These are phyloP conservation scores for Sphecodes monilicornis DNA, from an alignment of 2,888 invertebrate species.

Conservation along the genomic window DNA sequence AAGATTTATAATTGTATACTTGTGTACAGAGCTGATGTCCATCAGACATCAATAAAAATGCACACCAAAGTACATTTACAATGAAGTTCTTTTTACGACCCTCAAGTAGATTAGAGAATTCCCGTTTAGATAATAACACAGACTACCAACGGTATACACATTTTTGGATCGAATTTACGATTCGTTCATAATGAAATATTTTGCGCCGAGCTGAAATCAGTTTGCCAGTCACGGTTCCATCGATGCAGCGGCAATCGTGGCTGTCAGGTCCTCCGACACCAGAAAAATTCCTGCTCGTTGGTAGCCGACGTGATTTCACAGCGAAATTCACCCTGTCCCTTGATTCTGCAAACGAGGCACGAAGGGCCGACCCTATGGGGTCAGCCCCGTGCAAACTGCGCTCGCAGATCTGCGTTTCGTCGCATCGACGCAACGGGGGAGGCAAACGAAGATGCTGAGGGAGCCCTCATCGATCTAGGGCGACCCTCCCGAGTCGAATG, in stretches of 20 bases:
- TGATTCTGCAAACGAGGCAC: slow-evolving; percentile 52
- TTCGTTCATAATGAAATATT: too few species aligned
- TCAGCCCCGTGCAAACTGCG: slow-evolving; percentile 54
- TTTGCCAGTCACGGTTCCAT: too few species aligned
- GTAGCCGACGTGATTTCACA: slow-evolving; percentile 57
- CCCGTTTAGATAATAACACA: too few species aligned
- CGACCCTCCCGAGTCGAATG: slow-evolving; percentile 51
- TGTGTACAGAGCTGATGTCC: too few species aligned
- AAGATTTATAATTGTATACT: too few species aligned
- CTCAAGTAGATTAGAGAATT: too few species aligned
- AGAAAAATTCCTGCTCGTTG: not conserved
- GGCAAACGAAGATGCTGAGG: slow-evolving; percentile 39
- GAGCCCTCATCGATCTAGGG: slow-evolving; percentile 66
- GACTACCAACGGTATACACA: too few species aligned
- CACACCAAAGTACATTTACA: too few species aligned
- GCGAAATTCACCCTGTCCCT: slow-evolving; percentile 23
- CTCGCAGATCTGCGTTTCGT: slow-evolving; percentile 67
- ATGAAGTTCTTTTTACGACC: too few species aligned
- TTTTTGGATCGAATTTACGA: too few species aligned
- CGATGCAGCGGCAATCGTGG: not conserved
- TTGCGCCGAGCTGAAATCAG: too few species aligned
- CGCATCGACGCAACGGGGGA: slow-evolving; percentile 13
- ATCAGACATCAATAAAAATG: too few species aligned
- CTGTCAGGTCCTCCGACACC: not conserved
- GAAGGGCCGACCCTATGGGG: slow-evolving; percentile 38